Conservation (phyloP, 2,113 vertebrate genomes). For the Rafetus swinhoei region DNA sequence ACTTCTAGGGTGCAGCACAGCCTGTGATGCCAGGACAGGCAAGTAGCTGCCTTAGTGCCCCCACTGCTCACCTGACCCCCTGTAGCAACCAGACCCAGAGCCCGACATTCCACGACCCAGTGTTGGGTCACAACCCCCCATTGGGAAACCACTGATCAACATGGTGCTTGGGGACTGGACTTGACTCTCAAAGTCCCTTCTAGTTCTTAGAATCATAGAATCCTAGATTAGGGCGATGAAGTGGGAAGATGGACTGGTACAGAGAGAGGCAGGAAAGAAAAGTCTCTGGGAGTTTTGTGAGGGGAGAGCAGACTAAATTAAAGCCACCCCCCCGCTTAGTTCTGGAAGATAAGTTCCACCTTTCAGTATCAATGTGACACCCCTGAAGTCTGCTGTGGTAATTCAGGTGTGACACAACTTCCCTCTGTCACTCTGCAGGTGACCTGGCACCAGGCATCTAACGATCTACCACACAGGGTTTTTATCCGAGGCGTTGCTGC, state of each 20-base stretch:
- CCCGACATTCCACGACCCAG: no score
- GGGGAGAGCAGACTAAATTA: neutral
- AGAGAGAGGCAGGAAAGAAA: neutral
- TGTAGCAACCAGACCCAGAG: no score
- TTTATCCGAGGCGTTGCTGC: fast-evolving
- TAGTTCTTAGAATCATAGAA: no score
- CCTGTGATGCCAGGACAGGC: no score
- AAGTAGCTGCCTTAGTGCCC: no score
- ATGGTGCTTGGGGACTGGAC: no score
- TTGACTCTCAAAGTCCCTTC: no score
- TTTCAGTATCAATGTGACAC: neutral
- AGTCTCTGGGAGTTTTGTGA: neutral
- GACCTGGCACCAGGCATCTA: neutral
- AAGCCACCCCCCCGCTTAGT: neutral
- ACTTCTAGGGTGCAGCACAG: no score
- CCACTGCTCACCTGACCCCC: no score
- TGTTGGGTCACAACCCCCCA: no score
- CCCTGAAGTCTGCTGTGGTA: neutral
- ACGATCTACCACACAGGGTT: neutral
- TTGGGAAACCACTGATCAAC: no score
- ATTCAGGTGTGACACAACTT: neutral
- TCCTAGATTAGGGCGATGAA: neutral
- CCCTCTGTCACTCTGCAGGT: neutral
- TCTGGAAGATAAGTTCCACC: fast-evolving
- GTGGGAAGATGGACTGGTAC: neutral